A percentile compares a stretch with the other conserved stretches of the same genome.
These are phyloP conservation scores for Eristalis intricaria DNA, from an alignment of 2,888 invertebrate species.

Conservation along the genomic window DNA sequence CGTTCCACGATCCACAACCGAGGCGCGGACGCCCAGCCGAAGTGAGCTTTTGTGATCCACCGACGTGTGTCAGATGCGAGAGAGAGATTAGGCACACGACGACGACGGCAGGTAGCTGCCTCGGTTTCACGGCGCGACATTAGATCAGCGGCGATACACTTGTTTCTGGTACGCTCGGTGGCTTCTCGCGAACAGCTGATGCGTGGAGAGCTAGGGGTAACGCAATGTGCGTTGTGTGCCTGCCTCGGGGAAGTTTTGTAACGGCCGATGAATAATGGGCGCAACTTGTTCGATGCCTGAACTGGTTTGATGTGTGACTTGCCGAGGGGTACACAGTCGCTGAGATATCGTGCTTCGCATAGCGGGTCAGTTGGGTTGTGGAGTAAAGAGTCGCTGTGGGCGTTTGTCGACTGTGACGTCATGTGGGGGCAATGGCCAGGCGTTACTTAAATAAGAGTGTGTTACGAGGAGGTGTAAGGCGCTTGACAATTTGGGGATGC, in stretches of 20 bases:
- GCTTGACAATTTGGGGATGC: no score
- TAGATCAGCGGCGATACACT: conserved; percentile 41
- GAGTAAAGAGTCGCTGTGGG: neutral
- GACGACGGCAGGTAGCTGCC: conserved; percentile 11
- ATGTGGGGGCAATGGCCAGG: neutral
- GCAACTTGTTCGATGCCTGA: conserved; percentile 25
- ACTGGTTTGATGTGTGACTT: neutral
- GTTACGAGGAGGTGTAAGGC: neutral
- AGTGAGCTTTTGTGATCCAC: neutral
- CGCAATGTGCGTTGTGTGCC: conserved; percentile 49
- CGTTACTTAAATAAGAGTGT: neutral
- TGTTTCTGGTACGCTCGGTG: conserved; percentile 29
- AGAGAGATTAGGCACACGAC: conserved; percentile 43
- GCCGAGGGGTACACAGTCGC: neutral
- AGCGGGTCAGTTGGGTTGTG: neutral
- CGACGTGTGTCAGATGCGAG: conserved; percentile 49
- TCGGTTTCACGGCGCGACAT: conserved; percentile 26
- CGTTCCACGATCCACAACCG: conserved; percentile 58
- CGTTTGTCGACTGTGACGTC: neutral
- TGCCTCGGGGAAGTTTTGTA: conserved; percentile 31
- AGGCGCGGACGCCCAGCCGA: neutral
- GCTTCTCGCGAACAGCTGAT: conserved; percentile 29
- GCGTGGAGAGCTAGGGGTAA: conserved; percentile 51
- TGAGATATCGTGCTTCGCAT: neutral
- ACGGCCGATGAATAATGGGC: conserved; percentile 43